phyloP scores from a whole-genome alignment of 2,113 vertebrate species.

The Heteronetta atricapilla region DNA sequence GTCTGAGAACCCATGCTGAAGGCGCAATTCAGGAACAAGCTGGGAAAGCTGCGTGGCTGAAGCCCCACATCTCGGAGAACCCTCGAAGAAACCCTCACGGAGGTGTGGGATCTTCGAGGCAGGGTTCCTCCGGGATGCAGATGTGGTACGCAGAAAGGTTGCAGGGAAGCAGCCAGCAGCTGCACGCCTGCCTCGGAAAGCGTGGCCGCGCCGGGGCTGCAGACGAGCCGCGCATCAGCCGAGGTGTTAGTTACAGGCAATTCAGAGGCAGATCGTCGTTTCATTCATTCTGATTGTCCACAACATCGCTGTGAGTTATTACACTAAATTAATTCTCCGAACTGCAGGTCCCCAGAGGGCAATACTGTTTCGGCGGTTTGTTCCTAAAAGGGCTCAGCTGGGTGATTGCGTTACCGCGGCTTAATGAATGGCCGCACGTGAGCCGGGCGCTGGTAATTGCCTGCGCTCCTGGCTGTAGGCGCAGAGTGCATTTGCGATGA shows the following conservation, averaged over 20 bases:
- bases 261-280: background rate
- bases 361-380: background rate
- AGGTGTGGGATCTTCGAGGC: fast-evolving
- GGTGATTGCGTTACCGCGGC: background rate
- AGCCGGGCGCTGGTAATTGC: fast-evolving
- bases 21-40: background rate
- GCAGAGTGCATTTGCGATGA: background rate
- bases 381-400: slow-evolving; percentile 28
- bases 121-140: background rate
- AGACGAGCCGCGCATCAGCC: background rate
- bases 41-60: background rate
- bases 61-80: fast-evolving
- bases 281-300: background rate
- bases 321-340: background rate
- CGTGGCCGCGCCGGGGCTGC: background rate
- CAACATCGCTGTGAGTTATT: background rate
- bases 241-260: background rate
- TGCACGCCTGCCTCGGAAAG: too few relatives aligned
- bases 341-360: background rate
- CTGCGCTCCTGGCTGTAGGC: fast-evolving
- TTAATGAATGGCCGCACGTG: background rate
- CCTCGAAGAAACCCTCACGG: background rate
- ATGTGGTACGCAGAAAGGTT: fast-evolving
- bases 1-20: fast-evolving
- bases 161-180: background rate